Base-by-base conservation (phyloP, 2,113 vertebrate genomes). In the Chamaea fasciata region DNA sequence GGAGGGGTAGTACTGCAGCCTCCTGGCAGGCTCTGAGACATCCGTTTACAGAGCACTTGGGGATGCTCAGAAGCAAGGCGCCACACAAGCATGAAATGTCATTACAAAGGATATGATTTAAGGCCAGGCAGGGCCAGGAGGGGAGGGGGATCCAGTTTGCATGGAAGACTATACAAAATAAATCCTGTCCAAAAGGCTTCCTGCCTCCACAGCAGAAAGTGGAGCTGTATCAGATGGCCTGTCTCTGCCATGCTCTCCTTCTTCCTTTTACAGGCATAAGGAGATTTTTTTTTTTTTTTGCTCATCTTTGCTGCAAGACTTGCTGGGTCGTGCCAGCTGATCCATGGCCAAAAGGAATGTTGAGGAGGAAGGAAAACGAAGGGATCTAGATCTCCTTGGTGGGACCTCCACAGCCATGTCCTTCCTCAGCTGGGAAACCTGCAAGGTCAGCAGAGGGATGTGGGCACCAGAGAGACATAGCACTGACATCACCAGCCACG, bases 21-120 rank as follows among this genome's bases (percentile, higher is more conserved):
- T 83, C 71, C 89, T 85, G 69, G 73, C 90, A 93, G 79, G 52
- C 92, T 71, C 2, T 0, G 15, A 96, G 85, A 88, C 76, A 21
- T 81, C 42, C 13, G 3, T 95, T 96, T 97, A 96, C 84, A 83
- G 83, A 93, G 90, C 90, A 93, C 90, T 96, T 92, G 88, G 92
- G 83, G 88, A 82, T 95, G 93, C 92, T 96, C 88, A 95, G 96
- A 88, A 96, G 69, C 8, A 0, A 97, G 96, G 96, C 96, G 93
- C 96, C 96, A 97, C 93, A 96, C 85, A 92, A 96, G 93, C 94
- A 95, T 1, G 19, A 83, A 80, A 91, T 96, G 96, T 97, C 96
- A 97, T 96, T 95, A 97, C 96, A 97, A 95, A 96, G 86, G 92
- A 53, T 92, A 89, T 96, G 95, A 97, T 96, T 97, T 97, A 97